Conservation (phyloP, 2,888 invertebrate species). For the Lamproptera curius region DNA sequence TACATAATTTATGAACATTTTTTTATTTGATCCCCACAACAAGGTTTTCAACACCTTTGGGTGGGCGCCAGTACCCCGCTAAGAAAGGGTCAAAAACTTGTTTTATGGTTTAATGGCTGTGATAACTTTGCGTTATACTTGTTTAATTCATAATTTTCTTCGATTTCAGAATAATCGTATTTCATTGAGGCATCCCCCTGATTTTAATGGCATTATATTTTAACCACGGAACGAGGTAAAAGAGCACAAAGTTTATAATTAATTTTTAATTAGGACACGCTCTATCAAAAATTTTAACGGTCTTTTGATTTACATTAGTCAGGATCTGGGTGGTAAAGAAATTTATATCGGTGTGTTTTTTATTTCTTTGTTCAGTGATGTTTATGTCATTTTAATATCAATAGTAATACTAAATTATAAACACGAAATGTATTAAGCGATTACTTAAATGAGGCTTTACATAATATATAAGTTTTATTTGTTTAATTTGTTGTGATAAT, state of each 20-base stretch:
- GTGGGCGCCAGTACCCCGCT: slow-evolving; percentile 51
- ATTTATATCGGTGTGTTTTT: too few relatives aligned
- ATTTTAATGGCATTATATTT: slow-evolving; percentile 9
- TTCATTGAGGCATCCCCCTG: slow-evolving; percentile 6
- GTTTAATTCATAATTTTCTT: slow-evolving; percentile 26
- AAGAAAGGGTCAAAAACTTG: slow-evolving; percentile 43
- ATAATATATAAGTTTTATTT: too few relatives aligned
- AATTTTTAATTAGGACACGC: slow-evolving; percentile 10
- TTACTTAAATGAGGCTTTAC: too few relatives aligned
- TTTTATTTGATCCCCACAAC: slow-evolving; percentile 37
- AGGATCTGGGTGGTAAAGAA: too few relatives aligned
- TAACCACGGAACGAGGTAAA: slow-evolving; percentile 1
- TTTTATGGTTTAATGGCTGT: slow-evolving; percentile 42
- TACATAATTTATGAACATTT: slow-evolving; percentile 42
- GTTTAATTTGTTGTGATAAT: too few relatives aligned
- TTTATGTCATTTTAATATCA: neutral
- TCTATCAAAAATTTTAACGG: neutral
- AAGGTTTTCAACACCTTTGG: slow-evolving; percentile 59
- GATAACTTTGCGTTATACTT: slow-evolving; percentile 35
- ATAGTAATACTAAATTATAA: too few relatives aligned
- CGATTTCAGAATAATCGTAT: slow-evolving; percentile 13
- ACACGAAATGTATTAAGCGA: too few relatives aligned
- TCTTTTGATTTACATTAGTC: neutral
- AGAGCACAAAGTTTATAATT: slow-evolving; percentile 5
- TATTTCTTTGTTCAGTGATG: neutral